These are phyloP conservation scores for Limnodromus scolopaceus DNA, from an alignment of 2,797 vertebrate genomes.

Conservation along the genomic window DNA sequence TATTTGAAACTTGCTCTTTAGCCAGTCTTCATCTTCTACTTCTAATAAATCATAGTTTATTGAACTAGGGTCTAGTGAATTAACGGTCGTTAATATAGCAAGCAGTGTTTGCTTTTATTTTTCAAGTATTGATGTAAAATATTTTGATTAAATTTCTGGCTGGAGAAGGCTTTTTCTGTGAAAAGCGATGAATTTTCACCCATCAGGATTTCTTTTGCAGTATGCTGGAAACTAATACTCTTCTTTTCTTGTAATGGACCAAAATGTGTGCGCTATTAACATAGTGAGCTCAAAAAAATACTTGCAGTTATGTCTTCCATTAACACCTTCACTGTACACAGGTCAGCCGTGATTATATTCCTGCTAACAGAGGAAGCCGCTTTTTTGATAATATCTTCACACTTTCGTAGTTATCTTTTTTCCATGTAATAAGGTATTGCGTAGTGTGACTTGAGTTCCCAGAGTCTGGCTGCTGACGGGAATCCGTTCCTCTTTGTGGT, in stretches of 20 bases:
- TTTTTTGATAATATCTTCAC: not conserved
- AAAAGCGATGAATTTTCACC: not conserved
- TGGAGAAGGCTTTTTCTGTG: not conserved
- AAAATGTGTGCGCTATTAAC: conserved; percentile 11
- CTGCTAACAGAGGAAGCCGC: not conserved
- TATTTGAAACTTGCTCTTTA: not conserved
- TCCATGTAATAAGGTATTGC: not conserved
- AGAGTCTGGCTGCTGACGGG: not conserved
- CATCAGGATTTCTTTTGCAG: not conserved
- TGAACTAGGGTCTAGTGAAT: not conserved
- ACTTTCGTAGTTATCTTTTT: not conserved
- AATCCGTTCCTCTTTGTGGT: not conserved
- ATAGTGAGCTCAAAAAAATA: not conserved
- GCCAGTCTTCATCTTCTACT: not conserved
- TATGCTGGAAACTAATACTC: not conserved
- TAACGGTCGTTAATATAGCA: not conserved
- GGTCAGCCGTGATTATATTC: not conserved
- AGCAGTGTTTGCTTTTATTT: not conserved
- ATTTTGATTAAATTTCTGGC: not conserved
- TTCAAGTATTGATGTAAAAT: not conserved
- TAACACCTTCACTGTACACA: not conserved
- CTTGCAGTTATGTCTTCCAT: not conserved
- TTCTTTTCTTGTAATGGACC: not conserved
- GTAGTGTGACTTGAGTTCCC: not conserved
- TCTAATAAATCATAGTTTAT: not conserved